phyloP scores from a whole-genome alignment of 2,888 invertebrate species.

The Diploptera punctata region DNA sequence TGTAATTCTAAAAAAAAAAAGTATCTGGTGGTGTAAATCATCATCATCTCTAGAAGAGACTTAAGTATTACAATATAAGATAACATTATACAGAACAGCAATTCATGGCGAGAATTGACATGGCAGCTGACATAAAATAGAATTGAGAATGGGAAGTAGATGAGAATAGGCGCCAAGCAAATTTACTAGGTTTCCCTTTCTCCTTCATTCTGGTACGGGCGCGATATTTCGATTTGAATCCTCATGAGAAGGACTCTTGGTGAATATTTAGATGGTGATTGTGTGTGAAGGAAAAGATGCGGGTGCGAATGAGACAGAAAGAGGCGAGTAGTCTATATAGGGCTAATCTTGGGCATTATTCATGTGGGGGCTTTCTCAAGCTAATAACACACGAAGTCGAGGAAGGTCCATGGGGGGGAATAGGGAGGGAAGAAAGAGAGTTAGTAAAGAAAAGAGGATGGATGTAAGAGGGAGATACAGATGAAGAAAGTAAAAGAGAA shows the following conservation, averaged over 20 bases:
- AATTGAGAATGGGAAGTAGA: slow-evolving; percentile 15
- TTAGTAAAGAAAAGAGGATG: slow-evolving; percentile 26
- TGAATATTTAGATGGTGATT: slow-evolving; percentile 37
- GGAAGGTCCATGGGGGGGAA: slow-evolving; percentile 29
- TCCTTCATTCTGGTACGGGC: slow-evolving; percentile 1
- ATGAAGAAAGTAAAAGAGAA: slow-evolving; percentile 26
- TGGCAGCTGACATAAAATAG: slow-evolving; percentile 9
- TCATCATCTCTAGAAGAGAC: no score
- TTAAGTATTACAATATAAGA: no score
- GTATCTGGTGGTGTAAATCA: no score
- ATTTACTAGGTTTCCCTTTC: slow-evolving; percentile 21
- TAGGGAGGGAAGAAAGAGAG: slow-evolving; percentile 20
- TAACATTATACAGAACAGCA: no score
- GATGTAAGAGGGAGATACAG: slow-evolving; percentile 14
- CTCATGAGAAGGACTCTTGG: slow-evolving; percentile 35
- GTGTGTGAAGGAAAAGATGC: slow-evolving; percentile 35
- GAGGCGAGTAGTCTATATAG: slow-evolving; percentile 27
- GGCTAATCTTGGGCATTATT: slow-evolving; percentile 43
- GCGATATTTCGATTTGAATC: slow-evolving; percentile 40
- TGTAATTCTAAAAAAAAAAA: no score
- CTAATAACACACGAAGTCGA: slow-evolving; percentile 41
- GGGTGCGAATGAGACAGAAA: slow-evolving; percentile 16
- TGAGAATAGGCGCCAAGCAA: slow-evolving; percentile 14
- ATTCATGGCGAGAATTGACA: background rate
- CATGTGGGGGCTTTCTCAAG: slow-evolving; percentile 40